Base-by-base conservation (phyloP, 2,797 vertebrate genomes). In the Crossoptilon crossoptilon region DNA sequence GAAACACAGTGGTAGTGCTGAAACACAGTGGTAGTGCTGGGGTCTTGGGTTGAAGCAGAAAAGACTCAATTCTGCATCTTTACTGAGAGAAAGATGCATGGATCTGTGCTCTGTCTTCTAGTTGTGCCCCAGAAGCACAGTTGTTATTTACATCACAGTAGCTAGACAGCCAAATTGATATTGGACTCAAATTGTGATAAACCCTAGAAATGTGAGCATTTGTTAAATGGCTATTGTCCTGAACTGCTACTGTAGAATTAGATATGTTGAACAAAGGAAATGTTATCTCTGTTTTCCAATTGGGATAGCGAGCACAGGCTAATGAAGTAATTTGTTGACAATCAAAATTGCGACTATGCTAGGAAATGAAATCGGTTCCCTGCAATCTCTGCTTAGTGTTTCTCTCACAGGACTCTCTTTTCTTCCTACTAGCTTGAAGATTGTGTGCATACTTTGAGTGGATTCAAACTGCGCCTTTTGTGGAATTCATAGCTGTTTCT, bases 141-240 rank as follows among this genome's bases (percentile, higher is more conserved):
- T 82, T 88, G 62, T 27, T 92, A 83, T 90, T 91, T 94, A 75
- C 60, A 87, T 43, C 67, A 56, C 11, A 10, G 6, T 41, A 89
- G 51, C 46, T 62, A 91, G 87, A 89, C 62, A 78, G 72, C 43
- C 84, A 90, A 90, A 86, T 79, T 86, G 41, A 49, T 71, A 74
- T 77, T 82, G 37, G 62, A 77, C 43, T 87, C 53, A 74, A 66
- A 81, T 80, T 90, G 55, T 87, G 62, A 81, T 63, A 75, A 62
- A 77, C 46, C 71, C 62, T 63, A 85, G n/a, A 87, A 96, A 88
- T 69, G n/a, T 37, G 90, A 75, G 24, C 81, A 84, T 92, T 96
- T 92, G 76, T 94, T 93, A 88, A 91, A 94, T 67, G 7, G 26
- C 60, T 80, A 11, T 79, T 89, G 62, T 84, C 58, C 59, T 88